These are phyloP conservation scores for Sebastes schlegelii DNA, from an alignment of 2,113 vertebrate genomes.

Conservation along the genomic window DNA sequence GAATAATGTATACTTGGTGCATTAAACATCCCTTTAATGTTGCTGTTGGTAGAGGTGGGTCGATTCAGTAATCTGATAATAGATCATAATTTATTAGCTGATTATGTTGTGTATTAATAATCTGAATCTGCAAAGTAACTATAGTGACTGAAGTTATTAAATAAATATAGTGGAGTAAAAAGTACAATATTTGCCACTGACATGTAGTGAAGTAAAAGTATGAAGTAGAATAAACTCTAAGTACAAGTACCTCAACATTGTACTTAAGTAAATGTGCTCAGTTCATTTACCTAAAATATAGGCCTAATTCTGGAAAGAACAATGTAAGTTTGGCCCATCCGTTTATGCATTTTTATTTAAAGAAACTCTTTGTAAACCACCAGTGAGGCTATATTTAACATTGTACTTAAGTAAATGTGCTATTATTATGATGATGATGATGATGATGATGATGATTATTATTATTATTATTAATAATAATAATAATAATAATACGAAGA, in stretches of 20 bases:
- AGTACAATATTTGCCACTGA: not conserved
- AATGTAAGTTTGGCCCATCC: not conserved
- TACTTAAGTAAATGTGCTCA: not conserved
- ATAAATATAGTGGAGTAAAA: not conserved
- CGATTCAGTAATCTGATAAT: not conserved
- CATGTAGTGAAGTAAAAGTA: not conserved
- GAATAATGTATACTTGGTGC: too few species aligned
- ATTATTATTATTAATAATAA: too few species aligned
- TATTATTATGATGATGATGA: too few species aligned
- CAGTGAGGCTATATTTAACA: not conserved
- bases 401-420: not conserved
- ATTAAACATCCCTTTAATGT: not conserved
- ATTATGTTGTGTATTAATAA: not conserved
- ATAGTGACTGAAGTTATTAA: not conserved
- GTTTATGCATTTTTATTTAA: not conserved
- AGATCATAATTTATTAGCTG: not conserved
- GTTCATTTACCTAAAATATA: not conserved
- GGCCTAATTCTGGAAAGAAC: not conserved
- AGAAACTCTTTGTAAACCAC: not conserved
- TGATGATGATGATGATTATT: too few species aligned
- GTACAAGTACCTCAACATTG: not conserved
- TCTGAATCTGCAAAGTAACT: not conserved
- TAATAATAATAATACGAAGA: too few species aligned
- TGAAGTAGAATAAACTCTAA: not conserved
- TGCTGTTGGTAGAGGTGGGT: too few species aligned